Conservation (phyloP, 2,888 invertebrate species). For the Pyrrhosoma nymphula region DNA sequence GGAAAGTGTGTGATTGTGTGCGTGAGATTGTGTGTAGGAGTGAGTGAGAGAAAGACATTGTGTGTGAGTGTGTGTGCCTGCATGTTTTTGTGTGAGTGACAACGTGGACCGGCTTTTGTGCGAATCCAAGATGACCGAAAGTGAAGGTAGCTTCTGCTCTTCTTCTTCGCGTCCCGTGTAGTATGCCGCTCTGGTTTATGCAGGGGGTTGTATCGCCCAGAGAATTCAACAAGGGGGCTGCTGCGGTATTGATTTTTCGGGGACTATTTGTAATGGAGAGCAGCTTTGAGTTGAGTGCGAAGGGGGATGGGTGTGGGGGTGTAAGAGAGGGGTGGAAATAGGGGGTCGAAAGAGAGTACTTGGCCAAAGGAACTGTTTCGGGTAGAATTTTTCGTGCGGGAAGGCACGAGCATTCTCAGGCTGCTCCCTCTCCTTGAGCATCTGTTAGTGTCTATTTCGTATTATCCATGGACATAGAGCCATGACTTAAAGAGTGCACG, state of each 20-base stretch:
- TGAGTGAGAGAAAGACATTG: neutral
- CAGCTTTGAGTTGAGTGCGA: conserved; percentile 67
- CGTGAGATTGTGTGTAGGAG: neutral
- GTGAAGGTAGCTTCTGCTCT: conserved; percentile 49
- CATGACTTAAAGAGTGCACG: neutral
- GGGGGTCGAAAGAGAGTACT: conserved; percentile 73
- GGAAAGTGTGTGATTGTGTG: conserved; percentile 25
- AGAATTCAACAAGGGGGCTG: conserved; percentile 66
- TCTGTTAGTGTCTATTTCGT: neutral
- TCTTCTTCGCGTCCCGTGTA: conserved; percentile 49
- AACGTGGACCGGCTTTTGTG: conserved; percentile 69
- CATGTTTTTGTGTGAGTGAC: conserved; percentile 30
- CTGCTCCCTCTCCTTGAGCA: neutral
- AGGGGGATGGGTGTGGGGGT: conserved; percentile 81
- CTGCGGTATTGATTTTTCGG: conserved; percentile 92
- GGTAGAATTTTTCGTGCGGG: conserved; percentile 56
- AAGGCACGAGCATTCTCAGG: neutral
- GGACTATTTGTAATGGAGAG: conserved; percentile 82
- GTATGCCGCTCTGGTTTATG: conserved; percentile 64
- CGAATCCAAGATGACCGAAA: conserved; percentile 71
- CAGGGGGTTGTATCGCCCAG: conserved; percentile 65
- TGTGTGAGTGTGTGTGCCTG: conserved; percentile 41
- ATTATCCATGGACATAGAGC: neutral
- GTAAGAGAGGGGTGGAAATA: conserved; percentile 76
- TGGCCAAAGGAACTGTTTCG: conserved; percentile 68